Percentiles rank a stretch among this genome's conserved stretches.
Conservation (phyloP, 64 coral and sea anemone genomes). For the Platygyra sinensis region DNA sequence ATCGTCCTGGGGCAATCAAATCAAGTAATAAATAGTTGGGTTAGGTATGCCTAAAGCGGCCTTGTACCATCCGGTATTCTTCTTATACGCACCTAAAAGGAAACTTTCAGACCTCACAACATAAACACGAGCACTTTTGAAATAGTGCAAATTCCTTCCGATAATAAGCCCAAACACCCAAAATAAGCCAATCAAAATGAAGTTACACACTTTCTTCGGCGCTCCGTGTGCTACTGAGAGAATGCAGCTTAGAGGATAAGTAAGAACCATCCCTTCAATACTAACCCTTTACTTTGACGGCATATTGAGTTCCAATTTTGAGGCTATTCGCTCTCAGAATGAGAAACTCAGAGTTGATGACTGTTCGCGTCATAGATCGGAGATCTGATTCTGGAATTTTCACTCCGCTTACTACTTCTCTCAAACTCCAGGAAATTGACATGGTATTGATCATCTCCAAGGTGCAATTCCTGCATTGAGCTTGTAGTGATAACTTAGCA, state of each 20-base stretch:
- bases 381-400: background rate
- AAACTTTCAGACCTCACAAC: too few species aligned
- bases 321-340: constrained; percentile 42
- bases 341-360: constrained; percentile 16
- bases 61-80: background rate
- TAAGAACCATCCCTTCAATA: background rate
- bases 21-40: background rate
- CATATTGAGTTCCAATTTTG: constrained; percentile 33
- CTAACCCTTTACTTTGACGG: background rate
- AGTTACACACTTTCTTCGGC: too few species aligned
- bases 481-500: background rate
- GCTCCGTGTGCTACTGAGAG: background rate
- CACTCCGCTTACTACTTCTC: background rate
- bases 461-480: background rate
- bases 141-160: too few species aligned
- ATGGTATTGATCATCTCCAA: background rate
- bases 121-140: too few species aligned
- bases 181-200: too few species aligned
- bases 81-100: background rate
- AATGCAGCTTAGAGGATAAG: background rate
- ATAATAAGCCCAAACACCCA: too few species aligned
- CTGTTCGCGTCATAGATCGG: background rate
- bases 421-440: constrained; percentile 2
- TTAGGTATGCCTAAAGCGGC: background rate
- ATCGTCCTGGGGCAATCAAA: background rate